Evolutionary conservation across 2,113 vertebrate species (phyloP).

Genomic region (Steatornis caripensis): DNA sequence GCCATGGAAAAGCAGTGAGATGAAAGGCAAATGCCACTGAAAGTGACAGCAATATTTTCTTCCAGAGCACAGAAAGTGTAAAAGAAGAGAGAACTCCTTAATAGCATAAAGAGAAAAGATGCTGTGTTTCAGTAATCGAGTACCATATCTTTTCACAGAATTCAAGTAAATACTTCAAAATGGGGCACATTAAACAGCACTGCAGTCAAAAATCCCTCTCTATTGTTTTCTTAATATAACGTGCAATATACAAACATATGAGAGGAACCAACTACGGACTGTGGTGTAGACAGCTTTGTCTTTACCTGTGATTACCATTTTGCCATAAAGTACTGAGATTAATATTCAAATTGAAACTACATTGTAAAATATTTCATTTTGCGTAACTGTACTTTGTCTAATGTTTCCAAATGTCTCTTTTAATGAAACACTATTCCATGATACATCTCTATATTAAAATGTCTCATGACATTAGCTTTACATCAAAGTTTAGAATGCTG

Average conservation of each 20-base stretch:
- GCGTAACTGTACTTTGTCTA: background rate
- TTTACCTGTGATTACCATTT: constrained; percentile 4
- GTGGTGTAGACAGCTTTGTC: background rate
- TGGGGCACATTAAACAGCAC: background rate
- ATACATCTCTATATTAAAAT: constrained; percentile 51
- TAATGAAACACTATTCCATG: constrained; percentile 25
- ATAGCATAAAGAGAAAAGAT: constrained; percentile 45
- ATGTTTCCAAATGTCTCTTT: constrained; percentile 43
- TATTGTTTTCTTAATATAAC: background rate
- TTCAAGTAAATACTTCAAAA: constrained; percentile 44
- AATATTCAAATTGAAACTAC: background rate
- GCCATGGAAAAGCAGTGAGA: constrained; percentile 44
- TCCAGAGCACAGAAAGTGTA: constrained; percentile 27
- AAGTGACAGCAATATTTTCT: constrained; percentile 66
- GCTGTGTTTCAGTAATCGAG: background rate
- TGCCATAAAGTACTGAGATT: background rate
- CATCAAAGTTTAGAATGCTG: constrained; percentile 46
- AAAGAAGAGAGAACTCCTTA: constrained; percentile 43
- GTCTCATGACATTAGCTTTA: constrained; percentile 44
- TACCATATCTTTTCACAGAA: constrained; percentile 4
- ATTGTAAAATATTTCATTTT: constrained; percentile 11
- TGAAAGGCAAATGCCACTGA: constrained; percentile 58
- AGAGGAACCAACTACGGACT: background rate
- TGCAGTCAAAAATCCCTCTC: background rate
- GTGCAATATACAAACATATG: background rate